phyloP scores from a whole-genome alignment of 2,113 vertebrate genomes.

The Antidorcas marsupialis region DNA sequence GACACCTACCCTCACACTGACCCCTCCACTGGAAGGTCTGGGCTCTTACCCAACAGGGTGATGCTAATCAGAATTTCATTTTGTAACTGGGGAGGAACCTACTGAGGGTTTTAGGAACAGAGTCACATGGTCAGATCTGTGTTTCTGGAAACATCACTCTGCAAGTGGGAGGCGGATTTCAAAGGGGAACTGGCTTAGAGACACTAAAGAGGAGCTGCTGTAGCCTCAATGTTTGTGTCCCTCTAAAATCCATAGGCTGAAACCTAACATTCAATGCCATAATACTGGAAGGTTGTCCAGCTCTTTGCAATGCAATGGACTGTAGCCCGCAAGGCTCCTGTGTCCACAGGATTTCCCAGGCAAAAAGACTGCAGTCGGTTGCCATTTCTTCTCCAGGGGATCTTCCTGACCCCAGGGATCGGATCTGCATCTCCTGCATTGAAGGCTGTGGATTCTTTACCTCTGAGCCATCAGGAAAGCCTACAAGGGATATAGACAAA shows the following conservation, averaged over 20 bases:
- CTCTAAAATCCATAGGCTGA: background rate
- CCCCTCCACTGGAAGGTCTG: too few relatives aligned
- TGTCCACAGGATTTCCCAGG: background rate
- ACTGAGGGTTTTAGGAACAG: background rate
- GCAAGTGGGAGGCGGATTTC: background rate
- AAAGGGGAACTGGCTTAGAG: background rate
- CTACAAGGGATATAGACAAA: background rate
- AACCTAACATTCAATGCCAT: too few relatives aligned
- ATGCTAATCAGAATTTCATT: background rate
- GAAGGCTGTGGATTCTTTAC: background rate
- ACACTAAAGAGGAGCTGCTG: background rate
- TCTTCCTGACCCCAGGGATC: background rate
- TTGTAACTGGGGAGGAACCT: background rate
- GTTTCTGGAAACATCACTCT: background rate
- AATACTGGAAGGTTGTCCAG: background rate
- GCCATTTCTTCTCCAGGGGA: background rate
- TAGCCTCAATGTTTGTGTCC: background rate
- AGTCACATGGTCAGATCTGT: background rate
- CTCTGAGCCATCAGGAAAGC: background rate
- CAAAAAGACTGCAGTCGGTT: background rate
- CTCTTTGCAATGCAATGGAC: background rate
- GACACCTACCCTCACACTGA: background rate
- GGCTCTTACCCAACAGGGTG: background rate
- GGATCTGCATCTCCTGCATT: background rate
- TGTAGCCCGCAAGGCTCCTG: background rate